These are phyloP conservation scores for Aplocera efformata DNA, from an alignment of 2,888 invertebrate genomes.

Conservation along the genomic window DNA sequence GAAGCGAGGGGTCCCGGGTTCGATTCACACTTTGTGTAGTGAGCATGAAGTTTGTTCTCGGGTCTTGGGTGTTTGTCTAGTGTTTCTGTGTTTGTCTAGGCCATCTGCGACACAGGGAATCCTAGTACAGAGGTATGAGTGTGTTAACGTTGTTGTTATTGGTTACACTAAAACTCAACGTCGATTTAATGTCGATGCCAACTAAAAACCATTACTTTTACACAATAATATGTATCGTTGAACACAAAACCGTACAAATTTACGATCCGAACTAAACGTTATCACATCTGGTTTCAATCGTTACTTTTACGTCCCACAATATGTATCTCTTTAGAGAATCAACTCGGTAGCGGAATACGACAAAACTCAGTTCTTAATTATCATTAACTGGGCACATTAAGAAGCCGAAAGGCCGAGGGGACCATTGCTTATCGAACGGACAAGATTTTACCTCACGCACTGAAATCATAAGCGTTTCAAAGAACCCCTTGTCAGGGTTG, in stretches of 20 bases:
- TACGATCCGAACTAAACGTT: constrained; percentile 5
- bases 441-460: constrained; percentile 70
- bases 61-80: no score
- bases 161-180: no score
- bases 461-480: constrained; percentile 78
- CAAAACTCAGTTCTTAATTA: constrained; percentile 66
- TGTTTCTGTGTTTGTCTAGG: no score
- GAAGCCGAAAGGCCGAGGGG: constrained; percentile 32
- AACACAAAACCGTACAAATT: neutral
- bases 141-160: no score
- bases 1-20: no score
- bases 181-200: no score
- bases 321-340: constrained; percentile 16
- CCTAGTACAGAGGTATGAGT: no score
- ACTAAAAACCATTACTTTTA: no score
- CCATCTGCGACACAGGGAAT: no score
- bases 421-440: constrained; percentile 33
- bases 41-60: no score
- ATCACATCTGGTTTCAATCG: constrained; percentile 5
- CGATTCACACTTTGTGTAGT: no score
- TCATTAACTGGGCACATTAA: constrained; percentile 52
- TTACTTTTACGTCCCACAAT: constrained; percentile 14
- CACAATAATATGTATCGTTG: no score
- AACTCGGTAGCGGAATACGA: constrained; percentile 36
- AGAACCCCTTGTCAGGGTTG: constrained; percentile 49